These are phyloP conservation scores for Lepisosteus oculatus DNA, from an alignment of 2,113 vertebrate species.

Conservation along the genomic window DNA sequence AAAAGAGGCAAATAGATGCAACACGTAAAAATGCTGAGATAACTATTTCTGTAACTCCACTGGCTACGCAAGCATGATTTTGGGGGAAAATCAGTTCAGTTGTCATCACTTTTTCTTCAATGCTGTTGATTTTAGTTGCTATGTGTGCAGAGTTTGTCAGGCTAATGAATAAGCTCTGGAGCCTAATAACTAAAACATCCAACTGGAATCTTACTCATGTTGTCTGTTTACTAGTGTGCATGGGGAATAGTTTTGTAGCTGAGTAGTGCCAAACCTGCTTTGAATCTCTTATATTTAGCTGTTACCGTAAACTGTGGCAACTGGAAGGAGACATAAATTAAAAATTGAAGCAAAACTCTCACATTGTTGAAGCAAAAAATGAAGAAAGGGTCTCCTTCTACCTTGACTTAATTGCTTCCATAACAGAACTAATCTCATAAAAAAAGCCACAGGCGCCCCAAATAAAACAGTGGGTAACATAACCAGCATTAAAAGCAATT, in stretches of 20 bases:
- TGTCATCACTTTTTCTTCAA: constrained; percentile 27
- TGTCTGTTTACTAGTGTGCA: no score
- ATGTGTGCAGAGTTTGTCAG: constrained; percentile 21
- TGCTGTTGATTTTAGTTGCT: constrained; percentile 26
- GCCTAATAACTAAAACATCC: no score
- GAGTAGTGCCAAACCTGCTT: no score
- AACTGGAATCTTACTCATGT: no score
- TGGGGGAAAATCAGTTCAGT: constrained; percentile 37
- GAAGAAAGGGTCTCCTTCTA: neutral
- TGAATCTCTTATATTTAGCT: no score
- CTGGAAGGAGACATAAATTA: neutral
- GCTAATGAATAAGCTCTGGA: neutral
- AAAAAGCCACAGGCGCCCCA: constrained; percentile 4
- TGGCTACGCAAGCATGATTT: constrained; percentile 30
- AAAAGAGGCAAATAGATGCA: constrained; percentile 18
- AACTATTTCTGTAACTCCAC: constrained; percentile 36
- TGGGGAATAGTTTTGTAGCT: no score
- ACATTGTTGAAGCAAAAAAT: neutral
- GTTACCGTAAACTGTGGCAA: no score
- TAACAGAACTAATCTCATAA: neutral
- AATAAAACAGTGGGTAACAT: constrained; percentile 1
- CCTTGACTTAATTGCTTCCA: constrained; percentile 9
- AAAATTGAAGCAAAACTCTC: neutral
- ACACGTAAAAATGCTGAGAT: constrained; percentile 41
- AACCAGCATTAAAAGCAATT: constrained; percentile 27